A percentile compares a stretch with the other conserved stretches of the same genome.
phyloP scores from a whole-genome alignment of 2,797 vertebrate species.

The Malurus leucopterus region DNA sequence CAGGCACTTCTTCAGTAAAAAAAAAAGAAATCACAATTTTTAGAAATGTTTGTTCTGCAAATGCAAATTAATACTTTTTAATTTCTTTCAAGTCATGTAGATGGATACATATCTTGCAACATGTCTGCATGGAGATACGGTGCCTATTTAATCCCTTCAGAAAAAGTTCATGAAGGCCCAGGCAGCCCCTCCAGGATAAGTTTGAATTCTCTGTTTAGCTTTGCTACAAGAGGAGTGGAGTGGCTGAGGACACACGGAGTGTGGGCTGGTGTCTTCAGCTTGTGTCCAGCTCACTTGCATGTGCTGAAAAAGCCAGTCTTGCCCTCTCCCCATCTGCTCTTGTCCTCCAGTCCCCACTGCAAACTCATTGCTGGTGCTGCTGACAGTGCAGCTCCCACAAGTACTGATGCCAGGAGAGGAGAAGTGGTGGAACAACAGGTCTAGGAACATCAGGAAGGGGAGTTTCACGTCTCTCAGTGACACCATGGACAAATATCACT shows the following conservation, averaged over 20 bases:
- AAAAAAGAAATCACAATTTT: conserved; percentile 55
- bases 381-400: not conserved
- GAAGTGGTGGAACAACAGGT: not conserved
- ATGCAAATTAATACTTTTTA: conserved; percentile 40
- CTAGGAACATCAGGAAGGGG: not conserved
- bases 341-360: not conserved
- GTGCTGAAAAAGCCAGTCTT: not conserved
- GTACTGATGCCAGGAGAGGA: not conserved
- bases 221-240: not conserved
- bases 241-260: not conserved
- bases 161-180: not conserved
- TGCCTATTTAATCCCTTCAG: not conserved
- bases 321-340: not conserved
- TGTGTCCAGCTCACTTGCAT: not conserved
- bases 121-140: not conserved
- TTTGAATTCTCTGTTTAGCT: not conserved
- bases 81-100: not conserved
- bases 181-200: not conserved
- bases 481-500: not conserved
- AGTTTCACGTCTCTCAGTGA: not conserved
- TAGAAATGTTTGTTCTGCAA: conserved; percentile 60
- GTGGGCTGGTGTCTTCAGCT: not conserved
- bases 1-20: conserved; percentile 50
- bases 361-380: not conserved
- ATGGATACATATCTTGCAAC: not conserved